These are phyloP conservation scores for Hyperoplus immaculatus DNA, from an alignment of 2,797 vertebrate genomes.

Conservation along the genomic window DNA sequence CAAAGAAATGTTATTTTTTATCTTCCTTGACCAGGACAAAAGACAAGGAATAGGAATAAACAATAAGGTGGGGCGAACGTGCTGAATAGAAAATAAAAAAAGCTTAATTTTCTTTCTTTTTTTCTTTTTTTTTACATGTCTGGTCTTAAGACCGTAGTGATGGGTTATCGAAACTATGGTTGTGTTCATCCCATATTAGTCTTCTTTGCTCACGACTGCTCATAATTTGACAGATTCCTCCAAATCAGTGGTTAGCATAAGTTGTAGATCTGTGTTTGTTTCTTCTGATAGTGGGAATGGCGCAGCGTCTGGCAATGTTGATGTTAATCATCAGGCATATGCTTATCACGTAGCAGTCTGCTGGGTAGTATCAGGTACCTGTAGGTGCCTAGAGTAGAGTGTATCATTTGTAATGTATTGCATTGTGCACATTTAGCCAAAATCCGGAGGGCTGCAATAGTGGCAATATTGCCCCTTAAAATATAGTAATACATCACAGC, in stretches of 20 bases:
- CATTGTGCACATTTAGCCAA: neutral
- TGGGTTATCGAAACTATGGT: neutral
- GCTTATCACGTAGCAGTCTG: too few species aligned
- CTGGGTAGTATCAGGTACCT: too few species aligned
- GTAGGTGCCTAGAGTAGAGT: neutral
- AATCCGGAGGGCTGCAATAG: neutral
- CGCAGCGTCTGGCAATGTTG: neutral
- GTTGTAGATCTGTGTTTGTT: neutral
- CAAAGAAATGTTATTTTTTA: slow-evolving; percentile 75
- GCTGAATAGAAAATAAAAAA: neutral
- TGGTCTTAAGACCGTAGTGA: slow-evolving; percentile 27
- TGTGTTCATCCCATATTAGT: neutral
- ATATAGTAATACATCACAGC: neutral
- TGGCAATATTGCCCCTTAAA: neutral
- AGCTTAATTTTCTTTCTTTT: neutral
- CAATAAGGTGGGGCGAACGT: neutral
- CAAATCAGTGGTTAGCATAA: neutral
- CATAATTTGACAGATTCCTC: neutral
- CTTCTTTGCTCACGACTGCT: slow-evolving; percentile 2
- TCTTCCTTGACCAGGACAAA: slow-evolving; percentile 67
- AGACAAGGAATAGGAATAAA: slow-evolving; percentile 48
- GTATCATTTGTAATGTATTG: neutral
- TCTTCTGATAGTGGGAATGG: neutral
- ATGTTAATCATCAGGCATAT: neutral
- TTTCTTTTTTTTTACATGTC: neutral